Evolutionary conservation across 2,888 invertebrate species (phyloP).

Genomic region (Sipunculus nudus): DNA sequence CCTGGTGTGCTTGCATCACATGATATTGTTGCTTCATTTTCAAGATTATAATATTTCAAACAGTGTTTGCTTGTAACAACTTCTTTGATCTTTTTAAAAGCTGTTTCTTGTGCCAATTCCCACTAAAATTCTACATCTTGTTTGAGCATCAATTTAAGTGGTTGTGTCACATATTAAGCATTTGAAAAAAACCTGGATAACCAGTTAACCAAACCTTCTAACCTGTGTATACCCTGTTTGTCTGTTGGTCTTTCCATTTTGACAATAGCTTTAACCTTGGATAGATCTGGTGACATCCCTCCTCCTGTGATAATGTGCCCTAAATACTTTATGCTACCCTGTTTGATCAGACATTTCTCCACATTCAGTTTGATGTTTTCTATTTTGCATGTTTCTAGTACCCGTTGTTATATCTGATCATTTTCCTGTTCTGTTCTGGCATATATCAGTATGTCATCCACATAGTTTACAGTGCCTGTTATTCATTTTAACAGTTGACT

Average conservation of each 20-base stretch:
- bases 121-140: constrained; percentile 27
- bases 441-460: neutral
- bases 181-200: constrained; percentile 40
- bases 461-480: neutral
- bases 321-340: constrained; percentile 3
- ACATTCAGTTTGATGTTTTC: constrained; percentile 8
- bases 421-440: neutral
- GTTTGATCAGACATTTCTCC: constrained; percentile 12
- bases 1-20: constrained; percentile 38
- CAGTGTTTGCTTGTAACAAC: constrained; percentile 27
- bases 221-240: constrained; percentile 35
- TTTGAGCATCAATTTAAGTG: constrained; percentile 32
- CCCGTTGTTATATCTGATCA: neutral
- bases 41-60: constrained; percentile 33
- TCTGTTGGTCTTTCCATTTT: constrained; percentile 39
- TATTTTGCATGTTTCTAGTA: neutral
- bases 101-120: constrained; percentile 33
- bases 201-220: constrained; percentile 39
- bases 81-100: constrained; percentile 22
- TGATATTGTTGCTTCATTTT: constrained; percentile 31
- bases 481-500: constrained; percentile 15
- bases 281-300: constrained; percentile 30
- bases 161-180: constrained; percentile 34
- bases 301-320: constrained; percentile 2
- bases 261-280: constrained; percentile 32